These are phyloP conservation scores for Champsocephalus gunnari DNA, from an alignment of 2,797 vertebrate species.

Conservation along the genomic window DNA sequence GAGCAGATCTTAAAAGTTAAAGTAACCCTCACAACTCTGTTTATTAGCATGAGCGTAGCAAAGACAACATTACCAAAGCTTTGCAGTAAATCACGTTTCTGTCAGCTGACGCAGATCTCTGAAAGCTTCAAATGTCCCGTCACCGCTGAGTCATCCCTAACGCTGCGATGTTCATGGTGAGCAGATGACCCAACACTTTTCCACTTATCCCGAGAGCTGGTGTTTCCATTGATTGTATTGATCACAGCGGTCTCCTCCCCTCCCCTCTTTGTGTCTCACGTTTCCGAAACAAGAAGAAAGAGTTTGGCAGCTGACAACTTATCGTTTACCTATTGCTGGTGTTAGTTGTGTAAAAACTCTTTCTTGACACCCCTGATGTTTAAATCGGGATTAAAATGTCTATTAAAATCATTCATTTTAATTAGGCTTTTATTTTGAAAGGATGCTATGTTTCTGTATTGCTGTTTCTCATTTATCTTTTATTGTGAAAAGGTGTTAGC, in stretches of 20 bases:
- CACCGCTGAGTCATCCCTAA: background rate
- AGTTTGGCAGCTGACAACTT: background rate
- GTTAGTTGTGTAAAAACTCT: background rate
- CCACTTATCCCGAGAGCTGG: conserved; percentile 23
- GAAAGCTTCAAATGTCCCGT: background rate
- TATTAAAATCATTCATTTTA: background rate
- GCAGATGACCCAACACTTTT: background rate
- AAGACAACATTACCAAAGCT: no score
- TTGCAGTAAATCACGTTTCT: conserved; percentile 15
- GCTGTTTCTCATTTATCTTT: no score
- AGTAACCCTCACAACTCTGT: no score
- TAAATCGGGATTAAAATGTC: background rate
- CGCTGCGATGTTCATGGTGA: background rate
- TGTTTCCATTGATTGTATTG: conserved; percentile 58
- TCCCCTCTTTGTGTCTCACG: background rate
- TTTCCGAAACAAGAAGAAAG: conserved; percentile 19
- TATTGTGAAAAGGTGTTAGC: no score
- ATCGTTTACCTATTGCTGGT: background rate
- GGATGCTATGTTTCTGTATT: no score
- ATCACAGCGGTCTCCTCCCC: conserved; percentile 1
- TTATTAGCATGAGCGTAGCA: no score
- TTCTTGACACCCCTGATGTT: background rate
- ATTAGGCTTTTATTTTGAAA: no score
- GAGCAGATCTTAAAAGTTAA: no score
- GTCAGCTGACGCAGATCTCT: background rate